Evolutionary conservation across 2,113 vertebrate species (phyloP), one percentile per base, ranked within the genome.

Genomic region (Fregetta grallaria): DNA sequence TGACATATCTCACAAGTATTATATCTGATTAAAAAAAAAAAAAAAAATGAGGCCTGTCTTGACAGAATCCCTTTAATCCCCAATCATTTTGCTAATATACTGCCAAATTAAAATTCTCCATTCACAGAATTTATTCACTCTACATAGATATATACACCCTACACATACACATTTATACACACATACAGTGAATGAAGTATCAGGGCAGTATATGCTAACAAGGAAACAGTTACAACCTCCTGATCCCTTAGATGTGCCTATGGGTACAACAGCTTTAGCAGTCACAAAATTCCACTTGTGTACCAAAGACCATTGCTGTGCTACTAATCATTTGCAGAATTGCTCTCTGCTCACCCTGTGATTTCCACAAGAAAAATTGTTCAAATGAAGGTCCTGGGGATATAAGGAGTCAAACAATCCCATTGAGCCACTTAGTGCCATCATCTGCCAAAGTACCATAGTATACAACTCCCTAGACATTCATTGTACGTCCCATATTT

Each of bases 151-250:
- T 34, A 23, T 3, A 23, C 13, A 50, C 7, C 45, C 22, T 9
- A 45, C 38, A 27, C 9, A 44, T 23, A 58, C 6, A 34, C 15
- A 38, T 50, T 63, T 55, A 38, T 15, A 16, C 14, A 73, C 8
- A 45, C 0, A 0, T 8, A 45, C 10, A 59, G 3, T 29, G 40
- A 47, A n/a, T 17, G 23, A 75, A 62, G 15, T 15, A 13, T 20
- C 26, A 88, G 40, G 42, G 22, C 38, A 78, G 29, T 20, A 44
- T 27, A 68, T 26, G n/a, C 50, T 42, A 59, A 32, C 7, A 87
- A 29, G 44, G n/a, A 42, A 80, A 68, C 21, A 62, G 18, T 74
- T 77, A 58, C 15, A 56, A 36, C 25, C 44, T 67, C 56, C 47
- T 58, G 21, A 73, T 32, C 26, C 12, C 20, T 59, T 27, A 13